Evolutionary conservation across 2,888 invertebrate genomes (phyloP).

Genomic region (Catocala sponsa): DNA sequence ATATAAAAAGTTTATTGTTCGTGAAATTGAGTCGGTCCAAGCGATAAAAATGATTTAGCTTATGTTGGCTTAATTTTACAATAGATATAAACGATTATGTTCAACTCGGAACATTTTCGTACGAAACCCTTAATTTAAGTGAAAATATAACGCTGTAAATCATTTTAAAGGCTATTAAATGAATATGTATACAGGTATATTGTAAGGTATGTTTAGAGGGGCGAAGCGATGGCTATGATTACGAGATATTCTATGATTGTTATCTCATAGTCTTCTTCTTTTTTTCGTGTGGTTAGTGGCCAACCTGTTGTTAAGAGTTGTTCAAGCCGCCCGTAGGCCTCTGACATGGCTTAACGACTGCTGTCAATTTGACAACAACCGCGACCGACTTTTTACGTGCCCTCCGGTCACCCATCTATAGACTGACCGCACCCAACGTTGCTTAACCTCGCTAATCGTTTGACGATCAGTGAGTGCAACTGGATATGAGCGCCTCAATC

Average conservation of each 20-base stretch:
- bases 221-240: constrained; percentile 29
- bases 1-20: constrained; percentile 49
- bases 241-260: background rate
- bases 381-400: too few relatives aligned
- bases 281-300: too few relatives aligned
- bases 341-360: too few relatives aligned
- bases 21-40: constrained; percentile 49
- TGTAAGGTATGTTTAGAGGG: constrained; percentile 41
- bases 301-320: too few relatives aligned
- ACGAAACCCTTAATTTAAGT: constrained; percentile 55
- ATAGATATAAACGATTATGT: constrained; percentile 51
- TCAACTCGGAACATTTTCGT: constrained; percentile 45
- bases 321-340: too few relatives aligned
- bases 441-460: too few relatives aligned
- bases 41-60: constrained; percentile 55
- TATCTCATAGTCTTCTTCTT: too few relatives aligned
- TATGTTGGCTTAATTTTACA: constrained; percentile 56
- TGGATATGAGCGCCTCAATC: too few relatives aligned
- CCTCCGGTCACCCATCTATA: too few relatives aligned
- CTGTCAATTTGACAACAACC: too few relatives aligned
- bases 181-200: constrained; percentile 64
- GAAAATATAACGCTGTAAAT: constrained; percentile 64
- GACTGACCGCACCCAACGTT: too few relatives aligned
- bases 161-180: constrained; percentile 66
- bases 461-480: too few relatives aligned